These are phyloP conservation scores for Leucoraja ocellata DNA, from an alignment of 2,797 vertebrate genomes.

Conservation along the genomic window DNA sequence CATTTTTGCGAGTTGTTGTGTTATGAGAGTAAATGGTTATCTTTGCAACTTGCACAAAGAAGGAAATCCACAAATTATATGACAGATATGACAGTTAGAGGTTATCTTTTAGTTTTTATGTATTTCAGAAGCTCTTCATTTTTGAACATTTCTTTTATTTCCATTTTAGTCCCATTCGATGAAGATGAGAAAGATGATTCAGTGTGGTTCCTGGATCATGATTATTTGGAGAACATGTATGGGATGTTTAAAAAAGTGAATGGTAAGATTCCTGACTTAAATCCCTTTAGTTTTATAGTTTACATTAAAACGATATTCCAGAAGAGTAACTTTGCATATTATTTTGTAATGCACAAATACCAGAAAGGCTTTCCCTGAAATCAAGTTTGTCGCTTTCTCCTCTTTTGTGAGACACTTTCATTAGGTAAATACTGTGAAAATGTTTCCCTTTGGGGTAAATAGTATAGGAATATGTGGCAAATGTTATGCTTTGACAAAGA, in stretches of 20 bases:
- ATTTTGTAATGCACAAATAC: not conserved
- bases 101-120: not conserved
- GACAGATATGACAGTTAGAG: not conserved
- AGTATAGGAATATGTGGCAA: not conserved
- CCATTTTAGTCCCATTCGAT: slow-evolving; percentile 79
- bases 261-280: slow-evolving; percentile 60
- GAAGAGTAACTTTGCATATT: not conserved
- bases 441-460: no score
- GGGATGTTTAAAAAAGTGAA: slow-evolving; percentile 99
- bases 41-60: not conserved
- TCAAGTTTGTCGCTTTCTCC: not conserved
- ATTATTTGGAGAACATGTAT: slow-evolving; percentile 98
- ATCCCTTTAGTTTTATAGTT: not conserved
- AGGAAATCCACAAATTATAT: not conserved
- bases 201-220: slow-evolving; percentile 97
- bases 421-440: not conserved
- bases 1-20: not conserved
- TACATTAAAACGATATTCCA: not conserved
- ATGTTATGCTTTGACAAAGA: not conserved
- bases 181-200: slow-evolving; percentile 97
- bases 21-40: not conserved
- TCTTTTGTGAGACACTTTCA: not conserved
- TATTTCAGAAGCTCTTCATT: slow-evolving; percentile 26
- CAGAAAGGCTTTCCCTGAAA: not conserved
- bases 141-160: slow-evolving; percentile 8